A percentile compares a stretch with the other conserved stretches of the same genome.
Evolutionary conservation across 2,113 vertebrate genomes (phyloP).

Genomic region (Hippolais icterina): DNA sequence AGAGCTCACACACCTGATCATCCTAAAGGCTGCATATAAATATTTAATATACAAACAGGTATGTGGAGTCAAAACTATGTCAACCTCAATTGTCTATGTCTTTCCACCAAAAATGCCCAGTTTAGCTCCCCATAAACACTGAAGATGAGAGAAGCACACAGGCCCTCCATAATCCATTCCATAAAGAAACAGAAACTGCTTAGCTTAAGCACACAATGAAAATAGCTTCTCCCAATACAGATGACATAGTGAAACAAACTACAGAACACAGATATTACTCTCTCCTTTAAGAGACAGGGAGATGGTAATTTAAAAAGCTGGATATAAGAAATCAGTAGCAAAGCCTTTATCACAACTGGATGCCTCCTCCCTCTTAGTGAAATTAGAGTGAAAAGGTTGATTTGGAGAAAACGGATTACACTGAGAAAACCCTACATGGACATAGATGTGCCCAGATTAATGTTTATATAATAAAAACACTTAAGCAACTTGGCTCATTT

Average conservation of each 20-base stretch:
- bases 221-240: not conserved
- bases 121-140: not conserved
- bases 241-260: not conserved
- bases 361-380: not conserved
- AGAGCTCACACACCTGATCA: not conserved
- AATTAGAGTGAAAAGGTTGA: not conserved
- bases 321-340: not conserved
- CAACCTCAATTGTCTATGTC: not conserved
- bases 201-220: not conserved
- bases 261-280: accelerated
- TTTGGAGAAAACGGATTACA: not conserved
- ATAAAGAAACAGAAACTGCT: not conserved
- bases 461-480: not conserved
- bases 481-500: not conserved
- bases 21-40: not conserved
- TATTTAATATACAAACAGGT: not conserved
- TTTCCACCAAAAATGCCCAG: not conserved
- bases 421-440: not conserved
- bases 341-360: not conserved
- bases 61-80: accelerated
- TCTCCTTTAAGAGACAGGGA: not conserved
- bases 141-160: not conserved
- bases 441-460: not conserved
- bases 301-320: not conserved
- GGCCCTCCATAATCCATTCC: not conserved